These are phyloP conservation scores for Yponomeuta malinellus DNA, from an alignment of 2,888 invertebrate genomes.

Conservation along the genomic window DNA sequence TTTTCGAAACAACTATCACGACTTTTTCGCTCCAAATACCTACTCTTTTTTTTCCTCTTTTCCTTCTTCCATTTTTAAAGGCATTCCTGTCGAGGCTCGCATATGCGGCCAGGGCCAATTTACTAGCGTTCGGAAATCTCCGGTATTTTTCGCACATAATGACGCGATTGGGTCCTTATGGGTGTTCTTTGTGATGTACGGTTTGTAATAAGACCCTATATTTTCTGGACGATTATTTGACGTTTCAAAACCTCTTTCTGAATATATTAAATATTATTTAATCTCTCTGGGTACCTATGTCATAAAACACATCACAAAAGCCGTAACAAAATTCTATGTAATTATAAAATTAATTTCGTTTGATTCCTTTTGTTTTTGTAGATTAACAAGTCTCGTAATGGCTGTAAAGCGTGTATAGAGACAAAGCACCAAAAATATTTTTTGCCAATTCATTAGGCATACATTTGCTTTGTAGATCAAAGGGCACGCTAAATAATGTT, in stretches of 20 bases:
- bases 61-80: constrained; percentile 39
- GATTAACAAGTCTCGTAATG: not conserved
- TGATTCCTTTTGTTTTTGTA: not conserved
- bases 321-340: not conserved
- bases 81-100: constrained; percentile 51
- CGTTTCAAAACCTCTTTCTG: constrained; percentile 1
- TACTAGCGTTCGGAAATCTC: constrained; percentile 58
- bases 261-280: too few relatives aligned
- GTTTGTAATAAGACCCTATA: constrained; percentile 1
- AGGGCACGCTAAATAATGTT: constrained; percentile 46
- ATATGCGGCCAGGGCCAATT: constrained; percentile 56
- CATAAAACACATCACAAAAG: not conserved
- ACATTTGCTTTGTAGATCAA: constrained; percentile 51
- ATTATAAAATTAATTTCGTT: not conserved
- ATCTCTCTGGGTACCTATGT: too few relatives aligned
- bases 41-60: constrained; percentile 43
- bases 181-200: not conserved
- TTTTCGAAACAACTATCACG: constrained; percentile 73
- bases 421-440: constrained; percentile 19
- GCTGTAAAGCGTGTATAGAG: constrained; percentile 5
- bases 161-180: not conserved
- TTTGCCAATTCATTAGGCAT: constrained; percentile 17
- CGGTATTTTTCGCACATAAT: constrained; percentile 43
- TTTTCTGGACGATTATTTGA: constrained; percentile 4
- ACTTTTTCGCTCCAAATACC: constrained; percentile 70